Conservation (phyloP, 1,140 invertebrate genomes). For the Magallana ariakensis region DNA sequence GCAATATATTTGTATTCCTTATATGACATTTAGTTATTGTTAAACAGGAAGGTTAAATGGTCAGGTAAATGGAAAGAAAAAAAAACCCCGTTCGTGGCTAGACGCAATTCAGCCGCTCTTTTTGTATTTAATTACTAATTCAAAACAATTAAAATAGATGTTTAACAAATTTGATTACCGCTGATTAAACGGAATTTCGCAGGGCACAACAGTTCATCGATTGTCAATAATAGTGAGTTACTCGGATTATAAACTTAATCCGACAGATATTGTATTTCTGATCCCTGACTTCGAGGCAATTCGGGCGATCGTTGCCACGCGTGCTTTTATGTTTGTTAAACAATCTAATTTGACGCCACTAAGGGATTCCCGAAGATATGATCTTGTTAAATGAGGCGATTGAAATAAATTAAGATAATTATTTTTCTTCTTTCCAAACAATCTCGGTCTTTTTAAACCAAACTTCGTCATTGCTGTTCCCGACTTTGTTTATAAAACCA, state of each 20-base stretch:
- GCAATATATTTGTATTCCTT: no score
- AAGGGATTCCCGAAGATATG: neutral
- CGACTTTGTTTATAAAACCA: no score
- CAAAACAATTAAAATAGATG: conserved; percentile 19
- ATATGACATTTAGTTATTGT: no score
- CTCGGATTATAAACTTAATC: neutral
- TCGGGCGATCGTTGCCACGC: conserved; percentile 16
- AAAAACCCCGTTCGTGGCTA: neutral
- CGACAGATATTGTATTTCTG: neutral
- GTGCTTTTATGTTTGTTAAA: neutral
- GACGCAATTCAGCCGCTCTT: neutral
- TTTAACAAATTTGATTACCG: neutral
- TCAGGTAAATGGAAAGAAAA: neutral
- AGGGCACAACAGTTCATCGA: neutral
- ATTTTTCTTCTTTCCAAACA: neutral
- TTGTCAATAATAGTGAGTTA: conserved; percentile 1
- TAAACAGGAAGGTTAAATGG: no score
- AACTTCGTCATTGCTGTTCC: no score
- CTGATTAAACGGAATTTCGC: neutral
- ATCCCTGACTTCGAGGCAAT: conserved; percentile 19
- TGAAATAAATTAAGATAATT: neutral
- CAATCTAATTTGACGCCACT: neutral
- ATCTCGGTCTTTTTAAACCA: neutral
- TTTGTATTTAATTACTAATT: conserved; percentile 23
- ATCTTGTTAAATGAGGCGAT: conserved; percentile 5